Percentiles rank a stretch among this genome's conserved stretches.
Evolutionary conservation across 1,140 invertebrate species (phyloP).

Genomic region (Brachionus calyciflorus): DNA sequence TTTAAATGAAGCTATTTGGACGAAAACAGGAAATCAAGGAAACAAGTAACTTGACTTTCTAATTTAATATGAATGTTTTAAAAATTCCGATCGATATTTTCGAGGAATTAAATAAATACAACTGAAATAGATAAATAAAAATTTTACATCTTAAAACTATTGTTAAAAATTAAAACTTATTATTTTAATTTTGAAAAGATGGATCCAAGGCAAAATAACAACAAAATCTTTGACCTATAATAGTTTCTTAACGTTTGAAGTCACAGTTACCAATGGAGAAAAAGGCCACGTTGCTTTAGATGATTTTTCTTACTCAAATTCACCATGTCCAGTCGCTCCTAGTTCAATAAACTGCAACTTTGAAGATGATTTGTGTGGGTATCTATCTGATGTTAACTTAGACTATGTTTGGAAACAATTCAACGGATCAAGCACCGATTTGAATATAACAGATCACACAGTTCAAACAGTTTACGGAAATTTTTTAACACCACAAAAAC

Average conservation of each 20-base stretch:
- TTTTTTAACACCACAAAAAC: not conserved
- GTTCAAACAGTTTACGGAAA: not conserved
- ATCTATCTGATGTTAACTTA: not conserved
- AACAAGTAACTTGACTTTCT: not conserved
- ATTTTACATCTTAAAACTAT: too few relatives aligned
- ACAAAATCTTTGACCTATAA: constrained; percentile 18
- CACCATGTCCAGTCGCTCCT: constrained; percentile 46
- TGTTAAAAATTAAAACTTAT: not conserved
- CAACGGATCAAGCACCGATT: not conserved
- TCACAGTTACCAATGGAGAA: constrained; percentile 9
- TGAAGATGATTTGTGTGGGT: constrained; percentile 23
- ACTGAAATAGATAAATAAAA: too few relatives aligned
- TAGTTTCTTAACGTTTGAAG: constrained; percentile 1
- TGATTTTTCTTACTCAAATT: not conserved
- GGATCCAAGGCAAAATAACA: not conserved
- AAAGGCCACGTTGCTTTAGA: constrained; percentile 19
- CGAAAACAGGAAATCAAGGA: constrained; percentile 31
- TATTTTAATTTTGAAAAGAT: constrained; percentile 10
- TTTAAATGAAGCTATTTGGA: constrained; percentile 14
- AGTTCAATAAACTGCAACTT: not conserved
- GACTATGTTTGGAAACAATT: not conserved
- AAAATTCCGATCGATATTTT: not conserved
- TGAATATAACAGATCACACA: constrained; percentile 27
- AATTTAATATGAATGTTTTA: not conserved
- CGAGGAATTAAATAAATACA: too few relatives aligned